phyloP scores from a whole-genome alignment of 30 jellyfish, hydroid and myxozoan genomes.

The Nemopilema nomurai region DNA sequence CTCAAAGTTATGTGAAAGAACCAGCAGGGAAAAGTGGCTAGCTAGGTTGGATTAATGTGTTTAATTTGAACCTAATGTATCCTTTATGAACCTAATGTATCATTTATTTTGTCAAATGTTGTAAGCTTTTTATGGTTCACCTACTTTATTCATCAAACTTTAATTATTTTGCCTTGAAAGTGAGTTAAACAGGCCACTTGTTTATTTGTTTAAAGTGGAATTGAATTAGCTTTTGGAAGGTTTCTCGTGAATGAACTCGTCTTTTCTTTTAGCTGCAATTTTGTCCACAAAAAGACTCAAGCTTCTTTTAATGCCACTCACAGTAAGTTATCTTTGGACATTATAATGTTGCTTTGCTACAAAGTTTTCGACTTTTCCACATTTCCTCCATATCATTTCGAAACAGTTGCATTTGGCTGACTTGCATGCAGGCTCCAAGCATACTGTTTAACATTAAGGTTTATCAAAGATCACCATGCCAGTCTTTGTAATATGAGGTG shows the following conservation, averaged over 20 bases:
- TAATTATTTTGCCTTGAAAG: too few species aligned
- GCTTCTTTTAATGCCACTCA: constrained; percentile 62
- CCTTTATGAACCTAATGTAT: neutral
- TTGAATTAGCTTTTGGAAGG: too few species aligned
- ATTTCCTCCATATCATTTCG: neutral
- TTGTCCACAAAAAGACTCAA: constrained; percentile 52
- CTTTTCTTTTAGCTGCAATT: constrained; percentile 27
- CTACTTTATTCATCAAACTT: neutral
- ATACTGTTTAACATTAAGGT: too few species aligned
- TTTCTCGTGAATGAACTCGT: too few species aligned
- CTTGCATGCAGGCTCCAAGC: too few species aligned
- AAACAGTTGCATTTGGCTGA: neutral
- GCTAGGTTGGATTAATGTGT: too few species aligned
- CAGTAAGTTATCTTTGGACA: constrained; percentile 29
- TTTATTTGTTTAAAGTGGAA: too few species aligned
- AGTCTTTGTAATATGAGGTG: too few species aligned
- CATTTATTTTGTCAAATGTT: neutral
- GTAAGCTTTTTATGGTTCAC: neutral
- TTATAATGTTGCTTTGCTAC: neutral
- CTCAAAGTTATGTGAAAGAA: too few species aligned
- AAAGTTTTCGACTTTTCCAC: neutral
- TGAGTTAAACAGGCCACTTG: neutral
- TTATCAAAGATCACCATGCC: too few species aligned
- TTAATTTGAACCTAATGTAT: too few species aligned
- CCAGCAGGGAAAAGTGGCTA: too few species aligned